Base-by-base conservation (phyloP, 2,888 invertebrate species). In the Melieria crassipennis region DNA sequence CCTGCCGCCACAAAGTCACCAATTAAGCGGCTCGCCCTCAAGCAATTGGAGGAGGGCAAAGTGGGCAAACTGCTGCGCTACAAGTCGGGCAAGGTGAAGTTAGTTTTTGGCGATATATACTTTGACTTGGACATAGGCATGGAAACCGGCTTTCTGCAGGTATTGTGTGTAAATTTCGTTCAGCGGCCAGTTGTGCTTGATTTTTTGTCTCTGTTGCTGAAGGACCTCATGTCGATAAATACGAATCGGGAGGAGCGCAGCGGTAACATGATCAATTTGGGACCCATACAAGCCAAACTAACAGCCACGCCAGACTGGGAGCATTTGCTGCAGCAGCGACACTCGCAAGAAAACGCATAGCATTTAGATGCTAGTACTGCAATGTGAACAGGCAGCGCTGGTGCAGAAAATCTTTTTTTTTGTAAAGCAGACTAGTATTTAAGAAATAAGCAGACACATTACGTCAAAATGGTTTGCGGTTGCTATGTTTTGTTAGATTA, bases 81-180 rank as follows among this genome's bases (percentile, higher is more conserved):
- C 78, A 88, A 88, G 57, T 91, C 91, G 0, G 91, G 91, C 0
- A 88, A 89, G 72, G 89, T 89, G 61, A 89, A 89, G 64, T 82
- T 91, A 7, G 78, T 86, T 9, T 85, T 91, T 0, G 91, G 91
- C 0, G 89, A 89, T 71, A 88, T 89, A 0, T 81, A 86, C 30
- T 91, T 90, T 76, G 91, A 91, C 84, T 88, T 91, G 7, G 87
- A 88, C 61, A 85, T 89, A 75, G 91, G 91, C 13, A 89, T 90
- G 0, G 89, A 90, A 68, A 84, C 90, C 0, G 88, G 89, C 0
- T 90, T 89, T 80, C 84, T 89, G 76, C 90, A 90, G 80, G 83
- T 79, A 30, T 30, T 30, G 30, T 30, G 30, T 63, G 47, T 16
- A 11, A 1, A 5, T 50, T 5, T 13, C 16, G 4, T 57, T 4